Conservation (phyloP, 2,113 vertebrate genomes). For the Festucalex cinctus region DNA sequence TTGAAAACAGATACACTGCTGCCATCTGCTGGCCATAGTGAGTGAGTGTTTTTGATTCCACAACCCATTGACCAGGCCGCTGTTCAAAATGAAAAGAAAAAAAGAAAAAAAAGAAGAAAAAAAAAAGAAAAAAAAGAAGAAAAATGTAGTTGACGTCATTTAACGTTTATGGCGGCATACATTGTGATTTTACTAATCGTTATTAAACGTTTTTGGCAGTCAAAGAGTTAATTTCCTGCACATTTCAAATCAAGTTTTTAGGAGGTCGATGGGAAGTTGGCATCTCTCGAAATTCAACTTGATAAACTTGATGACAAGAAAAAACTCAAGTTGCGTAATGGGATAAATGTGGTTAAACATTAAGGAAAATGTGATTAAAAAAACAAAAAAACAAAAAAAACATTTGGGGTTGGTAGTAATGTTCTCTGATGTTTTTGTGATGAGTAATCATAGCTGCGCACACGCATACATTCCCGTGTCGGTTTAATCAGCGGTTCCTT, state of each 20-base stretch:
- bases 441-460: conserved; percentile 15
- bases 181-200: no score
- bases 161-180: no score
- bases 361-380: conserved; percentile 36
- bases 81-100: no score
- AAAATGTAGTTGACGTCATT: no score
- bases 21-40: no score
- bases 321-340: background rate
- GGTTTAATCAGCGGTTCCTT: conserved; percentile 60
- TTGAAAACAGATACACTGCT: no score
- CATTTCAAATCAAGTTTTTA: conserved; percentile 1
- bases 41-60: no score
- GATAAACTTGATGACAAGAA: background rate
- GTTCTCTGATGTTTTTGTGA: conserved; percentile 38
- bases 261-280: background rate
- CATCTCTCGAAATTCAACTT: background rate
- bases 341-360: conserved; percentile 1
- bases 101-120: no score
- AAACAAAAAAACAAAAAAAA: conserved; percentile 26
- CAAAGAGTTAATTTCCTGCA: no score
- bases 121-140: no score
- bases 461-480: conserved; percentile 11
- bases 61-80: no score
- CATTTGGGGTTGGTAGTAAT: conserved; percentile 18
- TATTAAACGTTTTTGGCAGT: no score